A percentile compares a stretch with the other conserved stretches of the same genome.
These are phyloP conservation scores for Osmerus eperlanus DNA, from an alignment of 2,113 vertebrate genomes.

Conservation along the genomic window DNA sequence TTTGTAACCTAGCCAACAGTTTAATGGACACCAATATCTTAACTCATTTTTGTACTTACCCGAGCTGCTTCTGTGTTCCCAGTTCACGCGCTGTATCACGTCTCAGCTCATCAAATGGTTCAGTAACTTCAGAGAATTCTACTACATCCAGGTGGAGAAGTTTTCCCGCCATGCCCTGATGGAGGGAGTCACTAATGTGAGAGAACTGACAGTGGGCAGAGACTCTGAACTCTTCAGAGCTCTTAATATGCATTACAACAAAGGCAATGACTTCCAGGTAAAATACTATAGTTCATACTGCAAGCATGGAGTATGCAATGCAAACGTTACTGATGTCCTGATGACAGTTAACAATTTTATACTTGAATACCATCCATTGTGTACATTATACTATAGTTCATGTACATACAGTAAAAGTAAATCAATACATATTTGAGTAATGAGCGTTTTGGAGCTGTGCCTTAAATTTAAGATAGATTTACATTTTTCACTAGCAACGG, in stretches of 20 bases:
- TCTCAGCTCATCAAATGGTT: conserved; percentile 98
- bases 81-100: conserved; percentile 89
- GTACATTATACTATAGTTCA: too few species aligned
- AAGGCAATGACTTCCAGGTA: conserved; percentile 89
- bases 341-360: too few species aligned
- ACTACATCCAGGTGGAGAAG: conserved; percentile 95
- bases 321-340: too few species aligned
- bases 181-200: conserved; percentile 65
- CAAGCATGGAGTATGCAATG: neutral
- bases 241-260: conserved; percentile 89
- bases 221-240: conserved; percentile 85
- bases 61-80: conserved; percentile 38
- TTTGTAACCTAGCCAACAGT: neutral
- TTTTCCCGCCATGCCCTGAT: conserved; percentile 80
- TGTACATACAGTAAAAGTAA: too few species aligned
- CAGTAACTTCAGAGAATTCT: conserved; percentile 95
- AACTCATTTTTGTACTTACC: conserved; percentile 21
- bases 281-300: conserved; percentile 20
- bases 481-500: neutral
- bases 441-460: too few species aligned
- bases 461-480: neutral
- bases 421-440: too few species aligned
- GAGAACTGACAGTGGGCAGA: conserved; percentile 74
- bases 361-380: too few species aligned
- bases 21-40: neutral